These are phyloP conservation scores for Pyrocoelia pectoralis DNA, from an alignment of 2,888 invertebrate species.

Conservation along the genomic window DNA sequence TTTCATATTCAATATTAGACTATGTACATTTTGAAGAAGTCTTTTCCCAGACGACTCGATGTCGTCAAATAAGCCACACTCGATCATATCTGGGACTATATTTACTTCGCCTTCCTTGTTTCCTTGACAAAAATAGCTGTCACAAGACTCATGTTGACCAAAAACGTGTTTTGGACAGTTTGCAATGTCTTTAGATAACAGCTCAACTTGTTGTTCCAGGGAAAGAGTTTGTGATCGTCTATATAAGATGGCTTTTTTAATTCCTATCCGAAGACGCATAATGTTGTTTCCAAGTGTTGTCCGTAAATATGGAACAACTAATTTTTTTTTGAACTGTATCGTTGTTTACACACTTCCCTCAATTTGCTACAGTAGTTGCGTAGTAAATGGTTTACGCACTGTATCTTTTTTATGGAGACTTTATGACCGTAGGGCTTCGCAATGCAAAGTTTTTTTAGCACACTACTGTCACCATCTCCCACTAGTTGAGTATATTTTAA, in stretches of 20 bases:
- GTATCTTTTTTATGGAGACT: background rate
- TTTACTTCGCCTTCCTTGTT: background rate
- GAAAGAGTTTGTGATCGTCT: background rate
- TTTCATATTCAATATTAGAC: background rate
- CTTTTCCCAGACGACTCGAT: background rate
- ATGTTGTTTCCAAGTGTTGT: background rate
- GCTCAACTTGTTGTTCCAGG: background rate
- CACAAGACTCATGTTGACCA: background rate
- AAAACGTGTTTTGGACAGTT: background rate
- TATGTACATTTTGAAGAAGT: background rate
- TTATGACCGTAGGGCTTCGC: background rate
- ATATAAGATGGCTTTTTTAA: background rate
- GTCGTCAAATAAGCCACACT: background rate
- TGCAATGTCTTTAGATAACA: background rate
- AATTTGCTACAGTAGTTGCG: background rate
- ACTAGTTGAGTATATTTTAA: background rate
- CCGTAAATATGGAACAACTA: background rate
- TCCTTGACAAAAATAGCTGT: background rate
- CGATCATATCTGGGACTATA: background rate
- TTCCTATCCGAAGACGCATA: background rate
- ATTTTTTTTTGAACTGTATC: no score
- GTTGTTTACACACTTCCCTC: no score
- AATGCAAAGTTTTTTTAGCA: background rate
- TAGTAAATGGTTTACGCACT: background rate
- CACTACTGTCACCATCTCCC: background rate